phyloP scores from a whole-genome alignment of 2,797 vertebrate species.

The Momotus momota region DNA sequence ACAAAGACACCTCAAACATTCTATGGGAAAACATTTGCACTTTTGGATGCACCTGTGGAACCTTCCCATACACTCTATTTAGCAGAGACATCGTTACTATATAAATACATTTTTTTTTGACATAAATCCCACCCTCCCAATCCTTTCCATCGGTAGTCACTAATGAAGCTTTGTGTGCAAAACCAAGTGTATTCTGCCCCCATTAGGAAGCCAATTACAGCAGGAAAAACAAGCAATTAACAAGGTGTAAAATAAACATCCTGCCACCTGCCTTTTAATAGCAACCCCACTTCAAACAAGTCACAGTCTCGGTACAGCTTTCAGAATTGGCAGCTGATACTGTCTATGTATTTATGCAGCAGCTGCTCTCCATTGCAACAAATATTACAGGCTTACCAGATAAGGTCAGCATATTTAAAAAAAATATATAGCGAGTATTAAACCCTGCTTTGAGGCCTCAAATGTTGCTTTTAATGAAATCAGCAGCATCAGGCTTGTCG shows the following conservation, averaged over 20 bases:
- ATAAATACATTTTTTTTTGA: neutral
- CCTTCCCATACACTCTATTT: constrained; percentile 11
- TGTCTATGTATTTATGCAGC: constrained; percentile 70
- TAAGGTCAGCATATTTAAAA: constrained; percentile 67
- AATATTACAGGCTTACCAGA: constrained; percentile 72
- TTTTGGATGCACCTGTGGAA: neutral
- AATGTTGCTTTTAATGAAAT: constrained; percentile 69
- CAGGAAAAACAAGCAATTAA: constrained; percentile 75
- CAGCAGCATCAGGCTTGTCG: constrained; percentile 52
- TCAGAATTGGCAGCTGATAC: constrained; percentile 65
- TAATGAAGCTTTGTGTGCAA: constrained; percentile 58
- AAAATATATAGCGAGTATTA: constrained; percentile 59
- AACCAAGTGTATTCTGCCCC: constrained; percentile 55
- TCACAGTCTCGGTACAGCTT: constrained; percentile 52
- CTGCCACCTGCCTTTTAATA: constrained; percentile 72
- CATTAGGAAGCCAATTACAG: constrained; percentile 67
- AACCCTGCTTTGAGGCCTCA: constrained; percentile 53
- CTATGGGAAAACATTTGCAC: neutral
- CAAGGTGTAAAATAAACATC: constrained; percentile 76
- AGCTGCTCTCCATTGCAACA: constrained; percentile 71
- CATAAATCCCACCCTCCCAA: constrained; percentile 43
- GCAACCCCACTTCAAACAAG: constrained; percentile 59
- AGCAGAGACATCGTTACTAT: constrained; percentile 41
- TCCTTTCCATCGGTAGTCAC: constrained; percentile 35
- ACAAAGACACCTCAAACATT: neutral